These are phyloP conservation scores for Geotrypetes seraphini DNA, from an alignment of 2,797 vertebrate species.

Conservation along the genomic window DNA sequence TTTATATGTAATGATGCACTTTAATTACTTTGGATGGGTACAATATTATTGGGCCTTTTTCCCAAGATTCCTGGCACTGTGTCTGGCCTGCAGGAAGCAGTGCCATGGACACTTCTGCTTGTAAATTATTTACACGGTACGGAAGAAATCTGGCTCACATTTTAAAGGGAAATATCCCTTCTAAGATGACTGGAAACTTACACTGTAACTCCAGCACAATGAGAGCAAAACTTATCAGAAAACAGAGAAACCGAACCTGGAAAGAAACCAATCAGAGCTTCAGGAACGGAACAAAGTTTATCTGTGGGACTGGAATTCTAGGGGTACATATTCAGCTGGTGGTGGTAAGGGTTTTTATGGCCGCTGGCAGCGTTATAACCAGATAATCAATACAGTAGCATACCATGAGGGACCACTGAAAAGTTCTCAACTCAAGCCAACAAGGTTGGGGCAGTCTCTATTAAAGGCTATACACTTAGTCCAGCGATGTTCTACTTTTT, in stretches of 20 bases:
- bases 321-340: no score
- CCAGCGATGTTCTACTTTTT: no score
- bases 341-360: no score
- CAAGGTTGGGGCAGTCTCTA: no score
- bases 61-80: slow-evolving; percentile 71
- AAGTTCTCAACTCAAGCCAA: no score
- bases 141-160: slow-evolving; percentile 40
- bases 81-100: slow-evolving; percentile 40
- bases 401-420: no score
- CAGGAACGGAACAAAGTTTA: slow-evolving; percentile 31
- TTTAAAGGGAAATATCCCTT: slow-evolving; percentile 23
- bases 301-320: no score
- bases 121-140: slow-evolving; percentile 54
- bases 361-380: no score
- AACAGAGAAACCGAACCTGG: slow-evolving; percentile 38
- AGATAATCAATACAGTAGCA: no score
- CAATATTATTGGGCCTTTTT: slow-evolving; percentile 81
- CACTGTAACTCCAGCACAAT: slow-evolving; percentile 15
- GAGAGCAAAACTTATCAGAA: slow-evolving; percentile 13
- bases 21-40: slow-evolving; percentile 88
- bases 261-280: slow-evolving; percentile 30
- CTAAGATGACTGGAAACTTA: slow-evolving; percentile 3
- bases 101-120: slow-evolving; percentile 40
- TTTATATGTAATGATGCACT: slow-evolving; percentile 86
- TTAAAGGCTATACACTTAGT: no score